A percentile compares a stretch with the other conserved stretches of the same genome.
phyloP scores from a whole-genome alignment of 1,140 invertebrate genomes.

The Pentalonia nigronervosa region DNA sequence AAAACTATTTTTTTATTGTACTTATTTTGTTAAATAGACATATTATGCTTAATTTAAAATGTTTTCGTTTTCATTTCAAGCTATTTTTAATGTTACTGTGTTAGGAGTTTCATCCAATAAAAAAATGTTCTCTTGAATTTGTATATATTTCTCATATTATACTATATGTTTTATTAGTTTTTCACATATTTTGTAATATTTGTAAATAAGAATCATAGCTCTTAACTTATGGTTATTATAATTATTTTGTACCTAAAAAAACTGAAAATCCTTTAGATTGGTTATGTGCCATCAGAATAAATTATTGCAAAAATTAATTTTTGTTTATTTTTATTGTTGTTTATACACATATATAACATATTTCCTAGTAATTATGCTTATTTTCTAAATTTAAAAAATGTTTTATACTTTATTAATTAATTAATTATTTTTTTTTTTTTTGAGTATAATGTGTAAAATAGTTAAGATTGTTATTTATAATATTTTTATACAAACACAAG shows the following conservation, averaged over 20 bases:
- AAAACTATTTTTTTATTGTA: slow-evolving; percentile 20
- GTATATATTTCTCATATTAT: neutral
- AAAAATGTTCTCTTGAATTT: neutral
- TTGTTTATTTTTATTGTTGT: slow-evolving; percentile 5
- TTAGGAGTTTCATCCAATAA: neutral
- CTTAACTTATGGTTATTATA: neutral
- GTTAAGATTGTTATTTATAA: slow-evolving; percentile 28
- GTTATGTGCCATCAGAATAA: slow-evolving; percentile 28
- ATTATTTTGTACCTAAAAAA: slow-evolving; percentile 30
- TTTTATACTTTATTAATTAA: neutral
- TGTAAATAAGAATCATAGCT: neutral
- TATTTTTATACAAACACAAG: neutral
- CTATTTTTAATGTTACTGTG: neutral
- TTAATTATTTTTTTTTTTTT: slow-evolving; percentile 10
- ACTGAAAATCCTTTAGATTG: neutral
- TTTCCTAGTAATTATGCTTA: neutral
- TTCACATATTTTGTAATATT: neutral
- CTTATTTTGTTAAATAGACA: neutral
- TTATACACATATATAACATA: neutral
- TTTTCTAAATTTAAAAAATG: neutral
- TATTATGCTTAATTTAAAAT: neutral
- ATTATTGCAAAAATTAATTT: neutral
- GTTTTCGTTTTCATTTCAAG: neutral
- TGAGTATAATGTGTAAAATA: neutral
- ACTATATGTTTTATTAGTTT: neutral